Conservation (phyloP, 2,113 vertebrate species). For the Atrichornis clamosus region DNA sequence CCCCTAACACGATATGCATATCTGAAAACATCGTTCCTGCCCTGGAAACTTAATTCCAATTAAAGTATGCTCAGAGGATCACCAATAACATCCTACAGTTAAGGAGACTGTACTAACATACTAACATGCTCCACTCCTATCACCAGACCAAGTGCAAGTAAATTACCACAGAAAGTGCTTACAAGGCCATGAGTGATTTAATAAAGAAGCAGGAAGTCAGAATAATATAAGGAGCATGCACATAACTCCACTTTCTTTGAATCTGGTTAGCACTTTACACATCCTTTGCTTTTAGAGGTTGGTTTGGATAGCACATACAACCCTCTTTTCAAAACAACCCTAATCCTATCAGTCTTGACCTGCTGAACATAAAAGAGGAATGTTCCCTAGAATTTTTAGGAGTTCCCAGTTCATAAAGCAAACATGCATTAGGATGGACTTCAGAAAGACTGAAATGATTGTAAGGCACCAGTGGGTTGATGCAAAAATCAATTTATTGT, state of each 20-base stretch:
- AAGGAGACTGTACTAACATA: background rate
- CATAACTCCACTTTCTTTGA: background rate
- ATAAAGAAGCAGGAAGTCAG: background rate
- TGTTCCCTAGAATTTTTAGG: background rate
- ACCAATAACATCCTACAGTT: background rate
- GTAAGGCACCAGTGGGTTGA: background rate
- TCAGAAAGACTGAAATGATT: background rate
- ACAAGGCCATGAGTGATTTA: background rate
- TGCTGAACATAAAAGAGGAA: background rate
- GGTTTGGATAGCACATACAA: background rate
- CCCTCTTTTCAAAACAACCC: background rate
- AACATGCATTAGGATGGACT: background rate
- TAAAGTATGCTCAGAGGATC: background rate
- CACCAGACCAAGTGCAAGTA: background rate
- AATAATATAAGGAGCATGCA: background rate
- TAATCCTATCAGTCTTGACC: background rate
- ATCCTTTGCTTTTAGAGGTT: background rate
- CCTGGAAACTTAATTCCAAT: background rate
- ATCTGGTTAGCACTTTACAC: background rate
- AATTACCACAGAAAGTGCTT: background rate
- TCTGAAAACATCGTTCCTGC: background rate
- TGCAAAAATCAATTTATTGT: background rate
- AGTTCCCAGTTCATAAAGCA: background rate
- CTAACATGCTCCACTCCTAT: accelerated
- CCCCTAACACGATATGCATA: background rate